These are phyloP conservation scores for Caenorhabditis briggsae DNA, from an alignment of 1,140 invertebrate genomes.

Conservation along the genomic window DNA sequence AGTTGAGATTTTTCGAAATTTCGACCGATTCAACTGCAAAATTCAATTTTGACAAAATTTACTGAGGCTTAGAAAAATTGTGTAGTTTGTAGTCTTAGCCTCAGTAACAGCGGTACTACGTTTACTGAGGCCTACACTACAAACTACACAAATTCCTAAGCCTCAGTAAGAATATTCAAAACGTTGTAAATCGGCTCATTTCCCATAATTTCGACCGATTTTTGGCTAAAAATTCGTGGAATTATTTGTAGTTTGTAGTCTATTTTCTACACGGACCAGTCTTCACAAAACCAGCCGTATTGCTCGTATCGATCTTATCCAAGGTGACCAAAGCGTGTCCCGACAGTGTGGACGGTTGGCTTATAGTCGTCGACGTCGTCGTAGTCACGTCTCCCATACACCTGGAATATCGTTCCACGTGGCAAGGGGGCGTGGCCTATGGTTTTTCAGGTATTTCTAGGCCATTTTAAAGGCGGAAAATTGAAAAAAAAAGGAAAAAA, in stretches of 20 bases:
- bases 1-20: no score
- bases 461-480: constrained; percentile 1
- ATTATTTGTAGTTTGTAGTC: no score
- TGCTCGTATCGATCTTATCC: constrained; percentile 48
- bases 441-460: not conserved
- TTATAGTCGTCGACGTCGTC: not conserved
- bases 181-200: no score
- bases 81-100: no score
- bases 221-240: no score
- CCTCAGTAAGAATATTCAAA: no score
- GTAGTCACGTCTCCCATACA: constrained; percentile 45
- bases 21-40: no score
- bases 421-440: not conserved
- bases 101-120: no score
- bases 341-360: constrained; percentile 32
- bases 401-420: not conserved
- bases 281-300: constrained; percentile 30
- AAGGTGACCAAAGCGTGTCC: constrained; percentile 25
- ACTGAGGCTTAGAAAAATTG: no score
- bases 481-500: not conserved
- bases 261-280: not conserved
- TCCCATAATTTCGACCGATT: not conserved
- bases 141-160: not conserved
- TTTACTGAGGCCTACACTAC: not conserved
- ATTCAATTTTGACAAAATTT: no score